Conservation (phyloP, 2,797 vertebrate species). For the Graptemys geographica region DNA sequence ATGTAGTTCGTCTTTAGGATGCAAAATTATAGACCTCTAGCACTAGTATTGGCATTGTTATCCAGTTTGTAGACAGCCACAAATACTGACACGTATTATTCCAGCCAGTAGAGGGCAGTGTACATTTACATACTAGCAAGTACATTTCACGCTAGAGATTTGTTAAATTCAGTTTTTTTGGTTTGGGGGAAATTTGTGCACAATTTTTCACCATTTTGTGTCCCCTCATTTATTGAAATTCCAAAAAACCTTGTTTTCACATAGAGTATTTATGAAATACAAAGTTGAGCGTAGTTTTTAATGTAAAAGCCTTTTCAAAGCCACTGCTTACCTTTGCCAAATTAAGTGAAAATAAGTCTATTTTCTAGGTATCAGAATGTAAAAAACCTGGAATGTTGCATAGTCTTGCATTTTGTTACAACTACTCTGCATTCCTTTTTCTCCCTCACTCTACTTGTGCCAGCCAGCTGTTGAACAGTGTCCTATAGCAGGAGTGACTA, state of each 20-base stretch:
- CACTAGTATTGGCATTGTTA: background rate
- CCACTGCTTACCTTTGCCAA: background rate
- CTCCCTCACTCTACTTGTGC: background rate
- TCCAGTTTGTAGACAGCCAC: background rate
- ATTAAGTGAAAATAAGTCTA: background rate
- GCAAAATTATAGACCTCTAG: background rate
- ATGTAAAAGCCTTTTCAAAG: background rate
- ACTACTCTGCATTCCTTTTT: background rate
- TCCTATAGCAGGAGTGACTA: rapidly evolving
- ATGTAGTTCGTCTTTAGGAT: background rate
- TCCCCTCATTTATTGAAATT: background rate
- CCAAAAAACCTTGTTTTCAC: background rate
- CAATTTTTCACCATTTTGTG: rapidly evolving
- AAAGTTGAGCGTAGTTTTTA: background rate
- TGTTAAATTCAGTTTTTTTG: rapidly evolving
- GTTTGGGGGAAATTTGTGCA: rapidly evolving
- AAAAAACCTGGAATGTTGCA: background rate
- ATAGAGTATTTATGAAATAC: background rate
- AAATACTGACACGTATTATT: background rate
- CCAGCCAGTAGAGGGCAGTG: conserved; percentile 8
- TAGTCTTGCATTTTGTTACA: background rate
- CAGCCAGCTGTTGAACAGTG: background rate
- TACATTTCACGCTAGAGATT: background rate
- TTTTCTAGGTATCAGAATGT: background rate
- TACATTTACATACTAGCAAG: background rate